Percentiles rank a stretch among this genome's conserved stretches.
These are phyloP conservation scores for Danionella cerebrum DNA, from an alignment of 2,113 vertebrate genomes.

Conservation along the genomic window DNA sequence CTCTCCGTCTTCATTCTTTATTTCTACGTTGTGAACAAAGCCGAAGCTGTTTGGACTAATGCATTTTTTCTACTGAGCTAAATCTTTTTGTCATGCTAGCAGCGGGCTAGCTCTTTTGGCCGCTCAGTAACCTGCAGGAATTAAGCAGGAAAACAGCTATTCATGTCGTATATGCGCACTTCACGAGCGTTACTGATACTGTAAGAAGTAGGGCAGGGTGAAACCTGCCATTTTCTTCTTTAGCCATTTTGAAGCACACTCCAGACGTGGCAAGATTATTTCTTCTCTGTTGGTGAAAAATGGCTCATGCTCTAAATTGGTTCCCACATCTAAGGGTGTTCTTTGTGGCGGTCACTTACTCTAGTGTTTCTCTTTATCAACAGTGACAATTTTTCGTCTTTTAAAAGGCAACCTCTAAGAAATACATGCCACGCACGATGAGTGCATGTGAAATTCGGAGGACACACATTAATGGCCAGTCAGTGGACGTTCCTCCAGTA, in stretches of 20 bases:
- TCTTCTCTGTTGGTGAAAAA: slow-evolving; percentile 22
- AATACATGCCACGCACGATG: not conserved
- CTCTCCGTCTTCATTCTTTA: slow-evolving; percentile 1
- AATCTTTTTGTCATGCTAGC: slow-evolving; percentile 5
- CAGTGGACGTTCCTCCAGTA: slow-evolving; percentile 19
- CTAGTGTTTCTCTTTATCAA: not conserved
- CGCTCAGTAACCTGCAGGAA: slow-evolving; percentile 6
- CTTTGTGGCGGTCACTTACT: slow-evolving; percentile 21
- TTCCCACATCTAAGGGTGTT: not conserved
- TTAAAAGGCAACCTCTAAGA: not conserved
- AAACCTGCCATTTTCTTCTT: slow-evolving; percentile 41
- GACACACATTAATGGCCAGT: not conserved
- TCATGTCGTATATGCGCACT: slow-evolving; percentile 15
- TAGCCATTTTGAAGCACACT: slow-evolving; percentile 26
- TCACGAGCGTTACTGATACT: slow-evolving; percentile 5
- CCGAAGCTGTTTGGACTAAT: not conserved
- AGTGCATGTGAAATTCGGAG: not conserved
- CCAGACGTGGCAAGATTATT: slow-evolving; percentile 32
- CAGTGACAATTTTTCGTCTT: not conserved
- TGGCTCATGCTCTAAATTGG: slow-evolving; percentile 27
- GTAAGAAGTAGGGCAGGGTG: slow-evolving; percentile 23
- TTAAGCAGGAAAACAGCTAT: not conserved
- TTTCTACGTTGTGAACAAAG: not conserved
- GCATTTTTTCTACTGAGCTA: not conserved
- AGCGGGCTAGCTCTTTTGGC: slow-evolving; percentile 6